Percentiles rank a stretch among this genome's conserved stretches.
phyloP scores from a whole-genome alignment of 1,140 invertebrate species.

The Pseudomyrmex cubaensis region DNA sequence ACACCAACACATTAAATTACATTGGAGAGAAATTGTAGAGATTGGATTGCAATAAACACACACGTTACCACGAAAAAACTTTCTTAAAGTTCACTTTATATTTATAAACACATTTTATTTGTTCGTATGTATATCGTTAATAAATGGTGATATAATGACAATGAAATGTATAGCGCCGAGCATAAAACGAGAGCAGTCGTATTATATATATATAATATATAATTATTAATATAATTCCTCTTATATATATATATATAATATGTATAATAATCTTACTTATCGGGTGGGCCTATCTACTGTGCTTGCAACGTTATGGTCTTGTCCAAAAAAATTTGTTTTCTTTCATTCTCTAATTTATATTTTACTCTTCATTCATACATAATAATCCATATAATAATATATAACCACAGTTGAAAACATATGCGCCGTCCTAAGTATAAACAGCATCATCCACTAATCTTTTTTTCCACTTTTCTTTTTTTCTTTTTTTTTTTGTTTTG shows the following conservation, averaged over 20 bases:
- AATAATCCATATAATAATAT: constrained; percentile 78
- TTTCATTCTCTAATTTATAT: constrained; percentile 68
- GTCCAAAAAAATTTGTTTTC: constrained; percentile 70
- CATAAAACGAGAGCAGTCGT: constrained; percentile 84
- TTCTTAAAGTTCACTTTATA: constrained; percentile 76
- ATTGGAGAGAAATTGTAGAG: constrained; percentile 13
- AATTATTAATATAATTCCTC: constrained; percentile 81
- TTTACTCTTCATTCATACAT: constrained; percentile 61
- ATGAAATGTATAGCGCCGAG: constrained; percentile 84
- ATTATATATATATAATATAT: constrained; percentile 73
- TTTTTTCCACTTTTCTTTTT: constrained; percentile 59
- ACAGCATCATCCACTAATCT: constrained; percentile 79
- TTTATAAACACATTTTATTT: constrained; percentile 85
- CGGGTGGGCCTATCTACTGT: constrained; percentile 82
- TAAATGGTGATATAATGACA: constrained; percentile 84
- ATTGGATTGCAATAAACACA: constrained; percentile 21
- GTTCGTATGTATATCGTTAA: constrained; percentile 84
- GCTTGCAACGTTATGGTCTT: constrained; percentile 79
- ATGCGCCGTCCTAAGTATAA: constrained; percentile 81
- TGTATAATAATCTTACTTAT: constrained; percentile 80
- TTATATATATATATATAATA: constrained; percentile 70
- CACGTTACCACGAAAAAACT: constrained; percentile 46
- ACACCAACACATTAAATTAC: neutral
- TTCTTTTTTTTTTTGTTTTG: constrained; percentile 52
- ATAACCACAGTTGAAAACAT: constrained; percentile 80